These are phyloP conservation scores for Montipora capricornis DNA, from an alignment of 64 coral and sea anemone genomes.

Conservation along the genomic window DNA sequence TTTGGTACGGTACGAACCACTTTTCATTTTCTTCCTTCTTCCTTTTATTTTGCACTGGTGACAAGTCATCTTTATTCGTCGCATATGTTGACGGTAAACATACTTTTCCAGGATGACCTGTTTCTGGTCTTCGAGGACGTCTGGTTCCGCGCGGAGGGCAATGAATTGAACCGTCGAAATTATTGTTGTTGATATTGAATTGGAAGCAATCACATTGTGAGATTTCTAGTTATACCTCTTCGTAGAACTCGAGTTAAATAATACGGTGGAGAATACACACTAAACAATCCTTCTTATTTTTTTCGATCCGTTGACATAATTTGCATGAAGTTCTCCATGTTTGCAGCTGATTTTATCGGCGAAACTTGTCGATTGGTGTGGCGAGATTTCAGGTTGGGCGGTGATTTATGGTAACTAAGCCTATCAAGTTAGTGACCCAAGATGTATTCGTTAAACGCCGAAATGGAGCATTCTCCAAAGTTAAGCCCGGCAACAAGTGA, in stretches of 20 bases:
- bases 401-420: not conserved
- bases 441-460: conserved; percentile 37
- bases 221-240: not conserved
- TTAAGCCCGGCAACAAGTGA: conserved; percentile 29
- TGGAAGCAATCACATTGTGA: not conserved
- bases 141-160: not conserved
- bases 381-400: not conserved
- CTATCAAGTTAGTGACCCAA: not conserved
- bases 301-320: not conserved
- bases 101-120: not conserved
- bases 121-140: not conserved
- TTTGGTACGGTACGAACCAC: not conserved
- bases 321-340: conserved; percentile 1
- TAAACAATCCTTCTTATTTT: not conserved
- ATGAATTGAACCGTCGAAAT: conserved; percentile 58
- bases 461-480: conserved; percentile 32
- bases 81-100: not conserved
- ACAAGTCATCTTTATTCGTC: not conserved
- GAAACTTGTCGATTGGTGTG: not conserved
- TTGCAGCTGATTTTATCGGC: not conserved
- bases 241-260: not conserved
- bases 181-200: conserved; percentile 21
- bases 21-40: too few relatives aligned
- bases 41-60: not conserved
- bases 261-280: not conserved